Conservation (phyloP, 2,888 invertebrate species). For the Lobophora halterata region DNA sequence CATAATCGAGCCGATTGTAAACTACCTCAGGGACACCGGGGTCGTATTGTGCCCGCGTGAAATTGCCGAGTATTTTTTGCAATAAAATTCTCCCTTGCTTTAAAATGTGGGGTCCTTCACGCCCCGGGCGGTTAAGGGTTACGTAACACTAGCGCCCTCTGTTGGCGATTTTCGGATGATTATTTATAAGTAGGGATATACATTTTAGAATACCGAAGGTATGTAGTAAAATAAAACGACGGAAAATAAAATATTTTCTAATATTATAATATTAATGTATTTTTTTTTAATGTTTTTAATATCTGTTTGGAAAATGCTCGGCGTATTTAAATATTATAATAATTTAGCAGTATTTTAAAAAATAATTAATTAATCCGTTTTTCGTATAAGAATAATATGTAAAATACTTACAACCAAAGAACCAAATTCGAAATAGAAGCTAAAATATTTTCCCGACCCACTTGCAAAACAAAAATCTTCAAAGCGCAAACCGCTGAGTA, state of each 20-base stretch:
- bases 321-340: no score
- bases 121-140: conserved; percentile 59
- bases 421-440: conserved; percentile 23
- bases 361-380: no score
- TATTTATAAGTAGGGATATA: conserved; percentile 47
- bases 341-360: no score
- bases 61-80: conserved; percentile 59
- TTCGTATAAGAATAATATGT: neutral
- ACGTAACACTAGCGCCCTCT: conserved; percentile 36
- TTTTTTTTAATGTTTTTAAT: no score
- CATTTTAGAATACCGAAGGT: conserved; percentile 39
- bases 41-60: conserved; percentile 63
- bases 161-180: conserved; percentile 51
- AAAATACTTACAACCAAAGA: conserved; percentile 8
- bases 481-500: conserved; percentile 39
- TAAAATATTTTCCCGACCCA: conserved; percentile 26
- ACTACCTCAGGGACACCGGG: conserved; percentile 77
- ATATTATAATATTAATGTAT: no score
- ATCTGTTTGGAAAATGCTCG: no score
- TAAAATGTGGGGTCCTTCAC: conserved; percentile 61
- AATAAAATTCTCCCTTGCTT: conserved; percentile 49
- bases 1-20: conserved; percentile 77
- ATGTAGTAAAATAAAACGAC: no score
- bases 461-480: conserved; percentile 44
- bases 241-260: no score